Percentiles rank a stretch among this genome's conserved stretches.
Conservation (phyloP, 2,888 invertebrate species). For the Cantharis flavilabris region DNA sequence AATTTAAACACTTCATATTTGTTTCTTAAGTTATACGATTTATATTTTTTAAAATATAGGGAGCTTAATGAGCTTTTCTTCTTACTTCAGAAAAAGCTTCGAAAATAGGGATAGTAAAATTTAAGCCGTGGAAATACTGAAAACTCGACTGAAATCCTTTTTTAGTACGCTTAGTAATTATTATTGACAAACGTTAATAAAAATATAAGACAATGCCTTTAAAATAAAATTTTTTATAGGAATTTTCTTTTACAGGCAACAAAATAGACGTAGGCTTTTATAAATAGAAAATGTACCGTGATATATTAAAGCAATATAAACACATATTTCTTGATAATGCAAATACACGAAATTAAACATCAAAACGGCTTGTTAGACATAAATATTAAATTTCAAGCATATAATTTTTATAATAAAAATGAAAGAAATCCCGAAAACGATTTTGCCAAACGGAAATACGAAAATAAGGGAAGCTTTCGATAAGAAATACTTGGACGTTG, state of each 20-base stretch:
- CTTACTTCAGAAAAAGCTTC: not conserved
- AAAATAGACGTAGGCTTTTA: not conserved
- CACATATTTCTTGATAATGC: too few relatives aligned
- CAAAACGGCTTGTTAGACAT: not conserved
- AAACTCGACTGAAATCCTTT: not conserved
- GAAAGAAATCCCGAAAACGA: not conserved
- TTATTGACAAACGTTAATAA: not conserved
- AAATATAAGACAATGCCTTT: not conserved
- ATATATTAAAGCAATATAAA: not conserved
- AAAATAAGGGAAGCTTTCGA: not conserved
- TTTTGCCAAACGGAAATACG: not conserved
- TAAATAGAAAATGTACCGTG: not conserved
- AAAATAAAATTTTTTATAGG: not conserved
- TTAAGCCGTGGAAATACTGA: not conserved
- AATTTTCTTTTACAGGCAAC: not conserved
- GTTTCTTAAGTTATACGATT: not conserved
- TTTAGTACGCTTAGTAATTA: not conserved
- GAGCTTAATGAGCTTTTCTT: not conserved
- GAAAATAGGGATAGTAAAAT: not conserved
- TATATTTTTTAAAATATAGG: not conserved
- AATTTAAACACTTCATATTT: conserved; percentile 15
- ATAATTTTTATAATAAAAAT: not conserved
- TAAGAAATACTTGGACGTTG: not conserved
- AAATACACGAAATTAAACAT: not conserved
- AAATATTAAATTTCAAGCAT: not conserved